These are phyloP conservation scores for Physeter macrocephalus DNA, from an alignment of 2,113 vertebrate species.

Conservation along the genomic window DNA sequence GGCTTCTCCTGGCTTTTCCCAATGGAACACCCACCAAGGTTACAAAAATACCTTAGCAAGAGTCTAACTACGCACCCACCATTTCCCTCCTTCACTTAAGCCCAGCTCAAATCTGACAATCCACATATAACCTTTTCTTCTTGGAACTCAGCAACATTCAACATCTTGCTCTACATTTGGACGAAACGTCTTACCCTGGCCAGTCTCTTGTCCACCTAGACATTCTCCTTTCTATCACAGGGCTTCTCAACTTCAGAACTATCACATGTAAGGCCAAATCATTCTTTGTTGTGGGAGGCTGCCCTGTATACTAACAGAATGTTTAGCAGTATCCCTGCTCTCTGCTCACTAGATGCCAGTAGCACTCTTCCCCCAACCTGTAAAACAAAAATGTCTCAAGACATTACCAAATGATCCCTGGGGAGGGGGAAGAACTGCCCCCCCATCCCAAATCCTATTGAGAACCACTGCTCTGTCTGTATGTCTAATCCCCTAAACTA, in stretches of 20 bases:
- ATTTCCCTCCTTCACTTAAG: not conserved
- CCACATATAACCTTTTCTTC: not conserved
- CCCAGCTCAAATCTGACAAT: not conserved
- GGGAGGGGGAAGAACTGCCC: not conserved
- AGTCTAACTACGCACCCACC: not conserved
- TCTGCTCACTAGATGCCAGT: not conserved
- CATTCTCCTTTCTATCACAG: not conserved
- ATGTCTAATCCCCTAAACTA: not conserved
- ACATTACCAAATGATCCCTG: not conserved
- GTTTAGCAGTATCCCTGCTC: not conserved
- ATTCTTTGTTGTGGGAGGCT: not conserved
- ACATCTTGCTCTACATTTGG: not conserved
- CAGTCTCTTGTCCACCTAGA: too few species aligned
- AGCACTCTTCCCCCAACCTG: not conserved
- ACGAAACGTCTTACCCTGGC: not conserved
- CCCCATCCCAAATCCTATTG: not conserved
- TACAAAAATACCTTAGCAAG: not conserved
- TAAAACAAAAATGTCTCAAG: not conserved
- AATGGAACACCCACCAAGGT: not conserved
- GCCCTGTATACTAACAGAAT: not conserved
- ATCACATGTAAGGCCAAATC: not conserved
- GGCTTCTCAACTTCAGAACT: not conserved
- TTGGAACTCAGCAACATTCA: not conserved
- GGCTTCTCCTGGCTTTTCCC: not conserved
- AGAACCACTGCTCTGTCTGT: not conserved